Evolutionary conservation across 2,888 invertebrate species (phyloP), one percentile per base, ranked within the genome.

Genomic region (Lepidochitona cinerea): DNA sequence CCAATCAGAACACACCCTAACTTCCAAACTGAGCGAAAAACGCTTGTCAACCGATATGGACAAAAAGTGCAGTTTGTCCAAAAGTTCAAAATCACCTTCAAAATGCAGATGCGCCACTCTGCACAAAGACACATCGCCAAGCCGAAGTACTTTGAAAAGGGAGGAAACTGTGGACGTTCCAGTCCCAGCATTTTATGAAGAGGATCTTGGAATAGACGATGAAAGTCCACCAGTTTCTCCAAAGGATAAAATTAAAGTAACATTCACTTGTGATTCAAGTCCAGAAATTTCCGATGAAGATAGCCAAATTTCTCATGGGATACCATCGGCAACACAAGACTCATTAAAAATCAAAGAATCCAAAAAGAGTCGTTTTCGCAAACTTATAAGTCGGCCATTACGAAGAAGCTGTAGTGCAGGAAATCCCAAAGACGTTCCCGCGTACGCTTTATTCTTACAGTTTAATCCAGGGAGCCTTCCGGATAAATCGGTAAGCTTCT

Each of bases 401-500:
- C 77, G 84, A 26, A 74, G 89, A 36, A 88, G 87, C 74, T 87
- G 87, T 71, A 97, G 94, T 91, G 89, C 89, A 4, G 90, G 91
- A 29, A 88, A 89, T 78, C 87, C 87, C 32, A 88, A 89, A 73
- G 89, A 90, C 72, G 85, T 90, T 2, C 89, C 90, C 3, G 85
- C 88, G 0, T 87, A 90, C 81, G 89, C 90, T 12, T 85, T 89
- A 37, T 90, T 90, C 75, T 75, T 90, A 32, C 80, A 83, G 59
- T 77, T 79, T 54, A 77, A 78, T 33, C 74, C 70, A 18, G 70
- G 59, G 29, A 59, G 59, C 9, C 59, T 59, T 59, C 59, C 59
- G 74, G 71, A 49, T n/a, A 75, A 77, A 54, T 53, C 68, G 72
- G 77, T 77, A 68, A 73, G 73, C 64, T 32, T 32, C 6, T 67